Base-by-base conservation (phyloP, 2,888 invertebrate species). In the Exocentrus adspersus region DNA sequence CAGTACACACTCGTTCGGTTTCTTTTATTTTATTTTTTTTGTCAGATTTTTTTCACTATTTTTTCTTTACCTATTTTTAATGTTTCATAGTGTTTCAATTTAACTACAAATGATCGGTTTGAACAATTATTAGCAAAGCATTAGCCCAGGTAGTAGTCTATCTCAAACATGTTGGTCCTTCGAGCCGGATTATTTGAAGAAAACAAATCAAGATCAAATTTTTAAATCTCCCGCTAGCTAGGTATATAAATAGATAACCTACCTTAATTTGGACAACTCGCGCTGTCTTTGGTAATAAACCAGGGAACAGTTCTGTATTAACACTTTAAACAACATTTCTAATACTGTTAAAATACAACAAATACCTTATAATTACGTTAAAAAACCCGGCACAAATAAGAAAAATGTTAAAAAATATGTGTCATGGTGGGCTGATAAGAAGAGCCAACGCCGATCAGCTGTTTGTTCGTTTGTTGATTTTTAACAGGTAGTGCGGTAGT, bases 251-350 rank as follows among this genome's bases (percentile, higher is more conserved):
- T 37, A 42, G 10, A 32, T 65, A 68, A 65, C 65, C 75, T 74
- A 82, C 82, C 80, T 73, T 62, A 80, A 71, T 74, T 78, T 80
- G n/a, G 69, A 58, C 32, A 79, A 65, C 46, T 75, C 75, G 17
- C 76, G 76, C 73, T 78, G 78, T 43, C 78, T 75, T 69, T 81
- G 81, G 65, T 80, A 81, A 64, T 75, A 79, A 72, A 81, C 74
- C 51, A 82, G 60, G 4, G 80, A 74, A 60, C 76, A 80, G 65
- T 80, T 79, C 70, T 76, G 77, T 7, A 80, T 43, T 54, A 80
- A 71, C 42, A 78, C 76, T 68, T 77, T 79, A 46, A 77, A 68
- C 17, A 79, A 72, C 81, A 82, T 82, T 56, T 7, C 48, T 54
- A 61, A 57, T 59, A 32, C 21, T 41, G 4, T 0, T 21, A 9